Evolutionary conservation across 2,888 invertebrate species (phyloP).

Genomic region (Hermaeophaga mercurialis): DNA sequence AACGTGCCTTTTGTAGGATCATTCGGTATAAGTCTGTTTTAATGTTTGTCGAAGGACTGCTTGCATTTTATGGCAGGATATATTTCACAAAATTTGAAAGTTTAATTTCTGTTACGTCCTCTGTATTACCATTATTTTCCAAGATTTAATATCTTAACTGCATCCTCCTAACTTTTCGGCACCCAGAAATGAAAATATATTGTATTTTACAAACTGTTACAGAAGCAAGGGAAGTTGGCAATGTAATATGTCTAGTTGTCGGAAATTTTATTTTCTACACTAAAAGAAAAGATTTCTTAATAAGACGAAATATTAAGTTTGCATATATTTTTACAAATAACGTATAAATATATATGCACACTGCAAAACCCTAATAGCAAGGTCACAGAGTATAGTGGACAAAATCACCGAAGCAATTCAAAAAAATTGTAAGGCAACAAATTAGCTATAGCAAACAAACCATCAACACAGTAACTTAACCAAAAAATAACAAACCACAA

Average conservation of each 20-base stretch:
- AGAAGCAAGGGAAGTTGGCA: constrained; percentile 11
- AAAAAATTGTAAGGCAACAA: no score
- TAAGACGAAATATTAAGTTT: no score
- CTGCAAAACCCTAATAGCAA: no score
- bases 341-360: no score
- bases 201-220: constrained; percentile 19
- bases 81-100: constrained; percentile 23
- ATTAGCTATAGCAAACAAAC: no score
- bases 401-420: no score
- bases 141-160: constrained; percentile 25
- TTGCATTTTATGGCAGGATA: constrained; percentile 25
- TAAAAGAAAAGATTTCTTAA: neutral
- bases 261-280: constrained; percentile 2
- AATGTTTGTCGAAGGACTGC: constrained; percentile 42
- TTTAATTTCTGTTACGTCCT: constrained; percentile 28
- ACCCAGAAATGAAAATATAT: constrained; percentile 17
- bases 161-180: constrained; percentile 17
- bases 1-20: constrained; percentile 39
- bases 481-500: no score
- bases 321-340: no score
- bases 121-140: constrained; percentile 23
- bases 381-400: no score
- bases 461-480: no score
- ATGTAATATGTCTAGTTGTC: constrained; percentile 11
- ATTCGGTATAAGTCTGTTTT: constrained; percentile 43